These are phyloP conservation scores for Acrocephalus scirpaceus DNA, from an alignment of 2,797 vertebrate species.

Conservation along the genomic window DNA sequence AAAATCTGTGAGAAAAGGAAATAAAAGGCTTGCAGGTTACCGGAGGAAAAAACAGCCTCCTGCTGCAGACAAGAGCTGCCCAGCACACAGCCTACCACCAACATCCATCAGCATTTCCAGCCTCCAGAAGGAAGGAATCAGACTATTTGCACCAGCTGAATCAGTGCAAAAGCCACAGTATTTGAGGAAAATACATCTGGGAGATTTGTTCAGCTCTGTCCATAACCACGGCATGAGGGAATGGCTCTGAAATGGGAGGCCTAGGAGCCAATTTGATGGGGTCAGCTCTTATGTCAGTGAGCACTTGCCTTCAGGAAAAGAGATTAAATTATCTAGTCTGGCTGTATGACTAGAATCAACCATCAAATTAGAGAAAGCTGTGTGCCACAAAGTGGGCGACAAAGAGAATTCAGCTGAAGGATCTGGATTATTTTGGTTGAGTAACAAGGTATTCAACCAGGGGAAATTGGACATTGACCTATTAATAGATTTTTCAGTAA, in stretches of 20 bases:
- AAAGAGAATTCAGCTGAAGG: neutral
- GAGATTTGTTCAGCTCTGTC: neutral
- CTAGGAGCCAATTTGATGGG: neutral
- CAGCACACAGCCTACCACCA: neutral
- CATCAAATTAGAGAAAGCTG: neutral
- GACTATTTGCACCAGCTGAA: neutral
- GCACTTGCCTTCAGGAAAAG: neutral
- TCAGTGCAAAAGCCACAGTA: neutral
- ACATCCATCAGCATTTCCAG: neutral
- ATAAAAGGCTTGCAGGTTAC: conserved; percentile 20
- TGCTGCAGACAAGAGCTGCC: neutral
- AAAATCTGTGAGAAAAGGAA: neutral
- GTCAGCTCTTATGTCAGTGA: neutral
- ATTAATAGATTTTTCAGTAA: neutral
- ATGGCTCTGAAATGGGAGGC: neutral
- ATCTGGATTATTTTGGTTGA: neutral
- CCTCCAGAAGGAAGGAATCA: neutral
- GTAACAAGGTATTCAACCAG: neutral
- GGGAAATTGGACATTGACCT: neutral
- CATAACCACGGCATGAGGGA: accelerated
- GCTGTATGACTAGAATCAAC: neutral
- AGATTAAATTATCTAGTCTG: neutral
- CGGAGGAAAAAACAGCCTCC: neutral
- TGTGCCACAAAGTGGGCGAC: neutral
- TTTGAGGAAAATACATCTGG: neutral